Percentiles rank a stretch among this genome's conserved stretches.
Conservation (phyloP, 35 echinoderm and acorn worm species). For the Eucidaris tribuloides region DNA sequence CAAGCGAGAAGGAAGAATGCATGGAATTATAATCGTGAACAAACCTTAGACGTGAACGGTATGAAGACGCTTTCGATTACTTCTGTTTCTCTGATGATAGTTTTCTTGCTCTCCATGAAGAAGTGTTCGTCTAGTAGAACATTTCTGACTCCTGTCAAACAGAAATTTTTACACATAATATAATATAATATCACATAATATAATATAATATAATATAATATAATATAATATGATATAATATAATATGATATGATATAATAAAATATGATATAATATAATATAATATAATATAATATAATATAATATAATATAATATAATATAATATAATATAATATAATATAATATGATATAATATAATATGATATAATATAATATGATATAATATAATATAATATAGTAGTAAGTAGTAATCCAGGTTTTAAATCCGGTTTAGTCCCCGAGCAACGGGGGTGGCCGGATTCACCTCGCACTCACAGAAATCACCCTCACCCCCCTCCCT, state of each 20-base stretch:
- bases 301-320: neutral
- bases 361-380: no score
- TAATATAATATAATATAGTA: no score
- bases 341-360: no score
- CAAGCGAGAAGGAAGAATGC: neutral
- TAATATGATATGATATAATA: neutral
- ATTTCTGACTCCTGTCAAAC: neutral
- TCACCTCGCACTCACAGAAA: no score
- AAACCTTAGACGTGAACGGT: neutral
- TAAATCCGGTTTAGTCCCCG: no score
- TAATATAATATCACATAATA: neutral
- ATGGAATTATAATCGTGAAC: neutral
- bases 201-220: neutral
- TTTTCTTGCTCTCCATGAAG: neutral
- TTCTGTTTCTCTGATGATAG: neutral
- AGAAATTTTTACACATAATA: neutral
- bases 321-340: no score
- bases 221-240: neutral
- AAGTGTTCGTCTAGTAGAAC: neutral
- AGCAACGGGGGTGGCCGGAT: no score
- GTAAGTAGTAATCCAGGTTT: no score
- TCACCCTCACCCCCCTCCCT: no score
- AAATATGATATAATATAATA: neutral
- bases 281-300: neutral
- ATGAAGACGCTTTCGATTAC: conserved; percentile 19